phyloP scores from a whole-genome alignment of 37 sponge, comb jelly and placozoan species.

The Chondrosia reniformis region DNA sequence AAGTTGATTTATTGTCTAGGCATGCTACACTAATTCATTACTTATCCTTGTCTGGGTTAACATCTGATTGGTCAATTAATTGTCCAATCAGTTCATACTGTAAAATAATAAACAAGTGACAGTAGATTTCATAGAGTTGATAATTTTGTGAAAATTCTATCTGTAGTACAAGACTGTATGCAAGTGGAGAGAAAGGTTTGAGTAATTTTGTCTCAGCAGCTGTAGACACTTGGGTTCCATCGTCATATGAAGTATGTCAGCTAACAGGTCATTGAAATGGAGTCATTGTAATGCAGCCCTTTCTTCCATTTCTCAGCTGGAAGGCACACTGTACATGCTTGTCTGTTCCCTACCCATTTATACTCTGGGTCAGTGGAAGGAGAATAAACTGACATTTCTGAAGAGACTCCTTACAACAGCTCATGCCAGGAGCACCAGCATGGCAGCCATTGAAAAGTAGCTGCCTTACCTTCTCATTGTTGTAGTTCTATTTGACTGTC shows the following conservation, averaged over 20 bases:
- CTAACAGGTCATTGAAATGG: no score
- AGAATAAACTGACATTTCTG: conserved; percentile 40
- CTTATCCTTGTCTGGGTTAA: no score
- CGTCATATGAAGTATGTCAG: conserved; percentile 67
- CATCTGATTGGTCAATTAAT: no score
- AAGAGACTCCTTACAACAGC: conserved; percentile 60
- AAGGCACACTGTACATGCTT: conserved; percentile 49
- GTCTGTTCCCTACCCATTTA: conserved; percentile 65
- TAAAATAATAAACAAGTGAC: no score
- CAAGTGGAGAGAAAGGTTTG: conserved; percentile 58
- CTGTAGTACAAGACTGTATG: conserved; percentile 51
- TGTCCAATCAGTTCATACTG: no score
- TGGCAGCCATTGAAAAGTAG: conserved; percentile 53
- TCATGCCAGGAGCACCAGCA: conserved; percentile 60
- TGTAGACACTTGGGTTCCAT: conserved; percentile 65
- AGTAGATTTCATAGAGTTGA: no score
- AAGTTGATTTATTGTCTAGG: no score
- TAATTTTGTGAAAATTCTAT: no score
- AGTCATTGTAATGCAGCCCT: neutral
- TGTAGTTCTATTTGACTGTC: neutral
- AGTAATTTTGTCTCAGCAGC: conserved; percentile 41
- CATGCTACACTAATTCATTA: no score
- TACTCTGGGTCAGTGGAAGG: conserved; percentile 58
- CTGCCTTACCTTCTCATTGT: neutral
- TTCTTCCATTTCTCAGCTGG: conserved; percentile 42